phyloP scores from a whole-genome alignment of 2,888 invertebrate species.

The Elysia crispata region DNA sequence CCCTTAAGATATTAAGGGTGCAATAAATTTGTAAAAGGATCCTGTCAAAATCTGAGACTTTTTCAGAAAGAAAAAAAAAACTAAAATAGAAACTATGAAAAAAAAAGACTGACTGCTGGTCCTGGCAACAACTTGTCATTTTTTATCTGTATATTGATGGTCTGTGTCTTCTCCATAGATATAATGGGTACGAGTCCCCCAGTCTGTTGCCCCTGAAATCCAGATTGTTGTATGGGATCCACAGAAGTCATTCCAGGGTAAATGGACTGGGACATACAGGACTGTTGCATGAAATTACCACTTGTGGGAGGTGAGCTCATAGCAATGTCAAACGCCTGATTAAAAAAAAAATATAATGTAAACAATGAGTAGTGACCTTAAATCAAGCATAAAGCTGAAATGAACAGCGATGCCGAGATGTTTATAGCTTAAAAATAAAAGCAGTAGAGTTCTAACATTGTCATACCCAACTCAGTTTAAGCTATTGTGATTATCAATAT shows the following conservation, averaged over 20 bases:
- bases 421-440: too few relatives aligned
- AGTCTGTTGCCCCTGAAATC: neutral
- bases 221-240: conserved; percentile 17
- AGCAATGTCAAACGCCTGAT: conserved; percentile 48
- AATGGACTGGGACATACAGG: conserved; percentile 46
- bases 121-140: conserved; percentile 46
- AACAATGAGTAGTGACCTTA: too few relatives aligned
- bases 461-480: too few relatives aligned
- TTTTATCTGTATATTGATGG: conserved; percentile 39
- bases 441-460: too few relatives aligned
- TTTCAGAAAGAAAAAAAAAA: neutral
- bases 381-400: too few relatives aligned
- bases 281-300: conserved; percentile 45
- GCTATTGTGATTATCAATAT: too few relatives aligned
- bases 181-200: conserved; percentile 38
- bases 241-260: conserved; percentile 41
- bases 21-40: too few relatives aligned
- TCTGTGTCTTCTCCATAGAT: conserved; percentile 46
- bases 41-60: too few relatives aligned
- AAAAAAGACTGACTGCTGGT: conserved; percentile 39
- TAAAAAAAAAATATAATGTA: too few relatives aligned
- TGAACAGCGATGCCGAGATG: too few relatives aligned
- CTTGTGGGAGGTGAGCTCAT: conserved; percentile 48
- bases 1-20: neutral
- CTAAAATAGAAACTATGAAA: neutral